Evolutionary conservation across 1,140 invertebrate species (phyloP).

Genomic region (Drosophila willistoni): DNA sequence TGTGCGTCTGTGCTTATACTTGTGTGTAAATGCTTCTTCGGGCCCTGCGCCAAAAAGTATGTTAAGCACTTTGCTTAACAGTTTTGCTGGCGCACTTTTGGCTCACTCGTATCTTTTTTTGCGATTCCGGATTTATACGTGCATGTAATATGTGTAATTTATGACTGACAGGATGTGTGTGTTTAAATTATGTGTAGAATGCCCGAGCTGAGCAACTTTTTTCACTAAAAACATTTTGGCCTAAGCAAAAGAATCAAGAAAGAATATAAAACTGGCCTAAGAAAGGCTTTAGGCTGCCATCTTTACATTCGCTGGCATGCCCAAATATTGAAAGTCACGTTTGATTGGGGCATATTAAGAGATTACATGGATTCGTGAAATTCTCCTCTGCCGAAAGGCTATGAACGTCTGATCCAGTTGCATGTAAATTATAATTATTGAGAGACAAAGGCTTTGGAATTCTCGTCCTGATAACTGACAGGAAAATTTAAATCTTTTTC

Average conservation of each 20-base stretch:
- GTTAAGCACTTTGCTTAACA: constrained; percentile 73
- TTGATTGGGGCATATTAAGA: constrained; percentile 32
- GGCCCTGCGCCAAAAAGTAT: constrained; percentile 69
- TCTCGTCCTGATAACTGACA: background rate
- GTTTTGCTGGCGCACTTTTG: constrained; percentile 60
- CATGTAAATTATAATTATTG: constrained; percentile 2
- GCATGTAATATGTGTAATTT: constrained; percentile 80
- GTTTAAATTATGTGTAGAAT: constrained; percentile 79
- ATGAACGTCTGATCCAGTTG: background rate
- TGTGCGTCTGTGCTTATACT: constrained; percentile 13
- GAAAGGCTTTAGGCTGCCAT: constrained; percentile 53
- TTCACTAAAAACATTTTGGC: constrained; percentile 31
- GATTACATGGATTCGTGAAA: background rate
- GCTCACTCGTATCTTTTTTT: constrained; percentile 45
- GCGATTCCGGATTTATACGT: constrained; percentile 75
- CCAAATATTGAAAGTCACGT: constrained; percentile 58
- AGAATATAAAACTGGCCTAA: constrained; percentile 20
- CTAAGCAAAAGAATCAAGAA: background rate
- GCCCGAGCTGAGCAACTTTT: constrained; percentile 55
- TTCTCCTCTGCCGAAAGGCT: background rate
- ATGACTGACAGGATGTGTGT: constrained; percentile 75
- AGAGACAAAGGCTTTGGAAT: background rate
- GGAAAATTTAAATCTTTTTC: background rate
- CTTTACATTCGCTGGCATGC: constrained; percentile 28
- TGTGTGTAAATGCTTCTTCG: constrained; percentile 26